phyloP scores from a whole-genome alignment of 1,140 invertebrate genomes.

The Harlomillsia oculata region DNA sequence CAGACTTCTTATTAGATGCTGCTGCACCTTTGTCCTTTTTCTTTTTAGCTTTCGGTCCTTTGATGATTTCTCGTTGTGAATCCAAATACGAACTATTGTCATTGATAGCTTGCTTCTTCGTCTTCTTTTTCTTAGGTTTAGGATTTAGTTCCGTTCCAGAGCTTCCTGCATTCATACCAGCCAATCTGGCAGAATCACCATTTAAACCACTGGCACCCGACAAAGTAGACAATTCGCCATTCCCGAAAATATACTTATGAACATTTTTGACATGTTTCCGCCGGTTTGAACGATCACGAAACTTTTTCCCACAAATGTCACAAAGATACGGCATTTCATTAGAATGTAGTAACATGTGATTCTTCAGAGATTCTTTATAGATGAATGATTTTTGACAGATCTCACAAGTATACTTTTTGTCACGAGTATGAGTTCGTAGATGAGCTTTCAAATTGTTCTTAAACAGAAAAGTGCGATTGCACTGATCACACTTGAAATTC shows the following conservation, averaged over 20 bases:
- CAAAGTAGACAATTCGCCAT: slow-evolving; percentile 16
- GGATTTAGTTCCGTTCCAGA: too few relatives aligned
- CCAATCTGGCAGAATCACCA: too few relatives aligned
- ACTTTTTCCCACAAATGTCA: slow-evolving; percentile 32
- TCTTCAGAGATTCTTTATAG: slow-evolving; percentile 34
- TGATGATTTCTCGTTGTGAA: too few relatives aligned
- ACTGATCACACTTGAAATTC: slow-evolving; percentile 32
- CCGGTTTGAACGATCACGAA: slow-evolving; percentile 33
- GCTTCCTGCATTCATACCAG: too few relatives aligned
- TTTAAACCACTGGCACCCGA: too few relatives aligned
- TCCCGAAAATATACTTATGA: slow-evolving; percentile 30
- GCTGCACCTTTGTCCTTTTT: too few relatives aligned
- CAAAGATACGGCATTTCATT: slow-evolving; percentile 33
- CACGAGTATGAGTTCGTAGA: slow-evolving; percentile 33
- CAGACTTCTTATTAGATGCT: slow-evolving; percentile 25
- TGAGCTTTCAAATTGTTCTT: slow-evolving; percentile 35
- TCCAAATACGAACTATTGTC: too few relatives aligned
- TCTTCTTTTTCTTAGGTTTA: too few relatives aligned
- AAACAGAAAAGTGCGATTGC: slow-evolving; percentile 32
- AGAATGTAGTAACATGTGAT: slow-evolving; percentile 33
- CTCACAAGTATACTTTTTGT: slow-evolving; percentile 35
- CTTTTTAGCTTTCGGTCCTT: too few relatives aligned
- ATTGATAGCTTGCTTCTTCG: too few relatives aligned
- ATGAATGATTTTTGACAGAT: slow-evolving; percentile 34
- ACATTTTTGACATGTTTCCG: slow-evolving; percentile 35